Conservation (phyloP, 2,113 vertebrate genomes). For the Percina caprodes region DNA sequence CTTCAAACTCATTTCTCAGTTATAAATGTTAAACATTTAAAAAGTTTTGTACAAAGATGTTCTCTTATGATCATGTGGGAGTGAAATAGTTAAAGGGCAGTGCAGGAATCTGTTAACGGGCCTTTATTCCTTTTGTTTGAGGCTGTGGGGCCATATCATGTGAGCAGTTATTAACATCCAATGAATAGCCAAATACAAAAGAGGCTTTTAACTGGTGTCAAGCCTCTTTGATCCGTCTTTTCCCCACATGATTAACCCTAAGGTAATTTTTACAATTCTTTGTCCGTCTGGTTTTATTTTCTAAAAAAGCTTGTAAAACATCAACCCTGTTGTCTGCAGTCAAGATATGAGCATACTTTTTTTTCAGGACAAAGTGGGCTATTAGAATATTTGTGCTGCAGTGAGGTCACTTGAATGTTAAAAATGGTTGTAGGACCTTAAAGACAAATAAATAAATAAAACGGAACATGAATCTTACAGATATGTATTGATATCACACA, state of each 20-base stretch:
- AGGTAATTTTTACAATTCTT: too few species aligned
- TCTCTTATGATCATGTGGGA: background rate
- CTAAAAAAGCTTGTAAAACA: too few species aligned
- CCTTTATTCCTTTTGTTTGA: constrained; percentile 14
- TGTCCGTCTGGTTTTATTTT: too few species aligned
- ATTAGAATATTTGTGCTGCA: too few species aligned
- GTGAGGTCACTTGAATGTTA: too few species aligned
- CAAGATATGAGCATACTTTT: too few species aligned
- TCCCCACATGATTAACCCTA: background rate
- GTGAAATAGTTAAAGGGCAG: background rate
- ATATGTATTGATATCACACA: too few species aligned
- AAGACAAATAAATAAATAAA: too few species aligned
- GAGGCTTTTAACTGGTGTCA: constrained; percentile 5
- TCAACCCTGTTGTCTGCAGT: too few species aligned
- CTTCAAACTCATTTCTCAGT: constrained; percentile 14
- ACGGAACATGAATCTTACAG: too few species aligned
- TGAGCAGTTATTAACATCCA: constrained; percentile 19
- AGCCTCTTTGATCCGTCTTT: background rate
- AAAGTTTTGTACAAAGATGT: background rate
- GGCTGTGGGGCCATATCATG: constrained; percentile 8
- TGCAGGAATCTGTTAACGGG: constrained; percentile 7
- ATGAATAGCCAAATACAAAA: constrained; percentile 32
- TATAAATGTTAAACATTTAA: background rate
- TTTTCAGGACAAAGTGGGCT: too few species aligned
- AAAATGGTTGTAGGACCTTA: too few species aligned